These are phyloP conservation scores for Euzetes globulus DNA, from an alignment of 2,888 invertebrate genomes.

Conservation along the genomic window DNA sequence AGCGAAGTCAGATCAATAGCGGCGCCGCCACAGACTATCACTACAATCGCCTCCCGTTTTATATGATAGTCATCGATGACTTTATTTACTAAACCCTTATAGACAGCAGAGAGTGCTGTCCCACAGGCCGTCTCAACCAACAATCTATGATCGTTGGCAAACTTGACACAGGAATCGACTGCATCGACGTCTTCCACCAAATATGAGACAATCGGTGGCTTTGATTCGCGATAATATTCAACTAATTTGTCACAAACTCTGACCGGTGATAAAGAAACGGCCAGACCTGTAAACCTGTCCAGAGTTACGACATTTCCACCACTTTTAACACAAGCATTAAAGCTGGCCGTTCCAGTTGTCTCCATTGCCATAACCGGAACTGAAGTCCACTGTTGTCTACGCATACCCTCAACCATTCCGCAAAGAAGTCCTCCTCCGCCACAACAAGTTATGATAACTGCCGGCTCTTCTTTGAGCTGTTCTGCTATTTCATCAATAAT, in stretches of 20 bases:
- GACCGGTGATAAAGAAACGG: constrained; percentile 49
- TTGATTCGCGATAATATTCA: constrained; percentile 43
- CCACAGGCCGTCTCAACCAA: constrained; percentile 53
- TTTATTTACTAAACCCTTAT: constrained; percentile 45
- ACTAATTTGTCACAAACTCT: constrained; percentile 45
- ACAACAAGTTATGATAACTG: constrained; percentile 50
- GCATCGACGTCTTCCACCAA: constrained; percentile 49
- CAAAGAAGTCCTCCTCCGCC: constrained; percentile 52
- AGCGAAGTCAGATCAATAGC: constrained; percentile 54
- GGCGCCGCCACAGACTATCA: constrained; percentile 54
- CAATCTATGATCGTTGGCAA: constrained; percentile 51
- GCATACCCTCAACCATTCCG: constrained; percentile 47
- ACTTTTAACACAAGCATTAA: constrained; percentile 48
- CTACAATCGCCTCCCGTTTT: constrained; percentile 45
- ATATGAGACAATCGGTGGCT: constrained; percentile 46
- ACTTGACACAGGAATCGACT: constrained; percentile 47
- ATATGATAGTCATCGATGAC: background rate
- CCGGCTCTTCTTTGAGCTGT: constrained; percentile 48
- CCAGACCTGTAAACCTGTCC: constrained; percentile 42
- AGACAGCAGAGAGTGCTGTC: constrained; percentile 50
- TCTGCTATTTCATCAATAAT: constrained; percentile 49
- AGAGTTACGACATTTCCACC: constrained; percentile 40
- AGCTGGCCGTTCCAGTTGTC: constrained; percentile 50
- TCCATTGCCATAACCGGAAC: constrained; percentile 50
- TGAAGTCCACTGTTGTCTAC: constrained; percentile 49